A percentile compares a stretch with the other conserved stretches of the same genome.
Conservation (phyloP, 2,797 vertebrate genomes). For the Sebastiscus albofasciatus region DNA sequence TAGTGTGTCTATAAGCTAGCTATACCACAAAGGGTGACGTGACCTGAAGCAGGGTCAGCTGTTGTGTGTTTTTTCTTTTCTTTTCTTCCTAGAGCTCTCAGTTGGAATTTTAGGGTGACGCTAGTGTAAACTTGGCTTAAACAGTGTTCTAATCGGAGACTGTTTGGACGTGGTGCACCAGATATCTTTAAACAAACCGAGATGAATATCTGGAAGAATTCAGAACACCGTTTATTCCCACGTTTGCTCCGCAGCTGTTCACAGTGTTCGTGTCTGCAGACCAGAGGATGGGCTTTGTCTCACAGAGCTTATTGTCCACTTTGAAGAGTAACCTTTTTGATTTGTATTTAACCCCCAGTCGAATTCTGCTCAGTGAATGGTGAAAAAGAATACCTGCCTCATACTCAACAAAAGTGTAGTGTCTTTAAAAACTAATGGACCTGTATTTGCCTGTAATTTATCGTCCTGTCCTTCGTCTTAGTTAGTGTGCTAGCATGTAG, state of each 20-base stretch:
- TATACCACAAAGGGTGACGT: conserved; percentile 28
- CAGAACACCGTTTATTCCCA: background rate
- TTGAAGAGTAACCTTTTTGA: conserved; percentile 39
- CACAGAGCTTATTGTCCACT: conserved; percentile 37
- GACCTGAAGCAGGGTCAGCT: conserved; percentile 49
- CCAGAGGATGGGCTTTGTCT: conserved; percentile 57
- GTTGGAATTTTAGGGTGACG: background rate
- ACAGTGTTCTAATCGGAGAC: background rate
- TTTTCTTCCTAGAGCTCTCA: background rate
- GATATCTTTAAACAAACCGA: background rate
- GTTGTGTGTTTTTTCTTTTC: background rate
- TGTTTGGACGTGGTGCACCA: background rate
- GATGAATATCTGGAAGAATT: background rate
- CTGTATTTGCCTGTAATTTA: conserved; percentile 79
- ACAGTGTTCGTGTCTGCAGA: conserved; percentile 58
- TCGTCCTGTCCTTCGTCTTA: conserved; percentile 76
- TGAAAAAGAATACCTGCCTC: conserved; percentile 64
- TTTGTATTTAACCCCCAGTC: conserved; percentile 57
- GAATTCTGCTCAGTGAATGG: conserved; percentile 47
- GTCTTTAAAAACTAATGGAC: conserved; percentile 75
- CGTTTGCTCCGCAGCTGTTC: conserved; percentile 1
- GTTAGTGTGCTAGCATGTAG: conserved; percentile 81
- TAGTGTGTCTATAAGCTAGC: conserved; percentile 49
- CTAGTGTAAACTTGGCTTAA: conserved; percentile 12
- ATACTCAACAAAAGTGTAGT: conserved; percentile 68